Conservation (phyloP, 2,888 invertebrate species). For the Brachypalpus laphriformis region DNA sequence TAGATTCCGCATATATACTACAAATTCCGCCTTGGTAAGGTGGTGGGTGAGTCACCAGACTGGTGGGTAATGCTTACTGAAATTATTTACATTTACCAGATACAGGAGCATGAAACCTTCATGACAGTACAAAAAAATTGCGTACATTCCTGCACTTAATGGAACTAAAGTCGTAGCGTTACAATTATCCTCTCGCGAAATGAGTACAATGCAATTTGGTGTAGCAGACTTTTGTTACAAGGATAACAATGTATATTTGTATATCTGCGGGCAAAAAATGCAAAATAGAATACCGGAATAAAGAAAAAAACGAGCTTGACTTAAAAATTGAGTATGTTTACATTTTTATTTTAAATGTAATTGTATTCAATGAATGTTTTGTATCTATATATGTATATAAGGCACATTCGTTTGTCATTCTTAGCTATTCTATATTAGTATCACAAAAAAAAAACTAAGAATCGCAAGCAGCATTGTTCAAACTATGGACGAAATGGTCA, state of each 20-base stretch:
- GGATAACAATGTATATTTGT: slow-evolving; percentile 34
- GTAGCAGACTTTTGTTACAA: slow-evolving; percentile 22
- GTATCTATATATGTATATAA: not conserved
- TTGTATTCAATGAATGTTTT: not conserved
- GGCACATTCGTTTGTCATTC: too few species aligned
- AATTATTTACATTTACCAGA: slow-evolving; percentile 1
- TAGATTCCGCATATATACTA: slow-evolving; percentile 13
- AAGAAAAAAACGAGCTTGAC: not conserved
- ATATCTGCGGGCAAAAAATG: slow-evolving; percentile 22
- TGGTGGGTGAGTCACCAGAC: slow-evolving; percentile 17
- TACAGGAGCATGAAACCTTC: not conserved
- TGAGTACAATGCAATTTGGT: slow-evolving; percentile 41
- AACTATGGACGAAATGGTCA: too few species aligned
- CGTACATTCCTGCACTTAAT: slow-evolving; percentile 25
- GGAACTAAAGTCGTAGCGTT: slow-evolving; percentile 32
- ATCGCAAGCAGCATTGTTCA: too few species aligned
- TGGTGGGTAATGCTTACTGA: not conserved
- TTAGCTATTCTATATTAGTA: too few species aligned
- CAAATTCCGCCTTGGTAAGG: not conserved
- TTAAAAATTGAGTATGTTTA: not conserved
- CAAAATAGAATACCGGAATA: not conserved
- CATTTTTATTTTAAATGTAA: too few species aligned
- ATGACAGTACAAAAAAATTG: not conserved
- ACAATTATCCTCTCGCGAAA: slow-evolving; percentile 53
- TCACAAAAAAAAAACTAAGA: too few species aligned